Base-by-base conservation (phyloP, 2,797 vertebrate species). In the Premnoplex brunnescens region DNA sequence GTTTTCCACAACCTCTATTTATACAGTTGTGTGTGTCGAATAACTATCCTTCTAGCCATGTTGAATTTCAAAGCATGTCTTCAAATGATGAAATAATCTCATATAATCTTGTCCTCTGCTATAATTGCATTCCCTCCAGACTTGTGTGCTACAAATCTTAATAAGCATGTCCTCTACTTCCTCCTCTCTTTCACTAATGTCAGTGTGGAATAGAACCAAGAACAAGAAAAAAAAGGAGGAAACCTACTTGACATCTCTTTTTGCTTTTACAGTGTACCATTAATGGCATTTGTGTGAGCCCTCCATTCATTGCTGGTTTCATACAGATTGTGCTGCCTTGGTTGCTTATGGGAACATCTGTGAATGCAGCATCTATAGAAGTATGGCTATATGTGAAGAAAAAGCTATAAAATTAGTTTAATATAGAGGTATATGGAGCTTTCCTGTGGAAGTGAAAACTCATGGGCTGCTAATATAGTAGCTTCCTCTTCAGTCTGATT, bases 1-100 rank as follows among this genome's bases (percentile, higher is more conserved):
- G 37, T 84, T 93, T 86, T 78, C 60, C 23, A 51, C 78, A 79
- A 6, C 23, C 44, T 76, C 26, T 85, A 0, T 87, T 92, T 55
- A 34, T 37, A 44, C 8, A 68, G 60, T 59, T 91, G 43, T 27
- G 6, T 79, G 20, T 44, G 17, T 51, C 34, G 23, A 46, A 56
- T 56, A 69, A 23, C 37, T 43, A 6, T 56, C 44, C 26, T 92
- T 37, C 30, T 71, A 51, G 18, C 28, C 0, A 3, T 36, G 48
- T 71, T 96, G 85, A 88, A 91, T 94, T 96, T 96, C 92, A 80
- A 91, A 91, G 82, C 82, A 79, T 77, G 75, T 88, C 87, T 94
- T 94, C 85, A 80, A 44, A 59, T 64, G 85, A 91, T 95, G 68
- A 93, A 95, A 77, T 85, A 80, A 94, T 95, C 85, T 93, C 68